Base-by-base conservation (phyloP, 1,140 invertebrate genomes). In the Caenorhabditis latens region DNA sequence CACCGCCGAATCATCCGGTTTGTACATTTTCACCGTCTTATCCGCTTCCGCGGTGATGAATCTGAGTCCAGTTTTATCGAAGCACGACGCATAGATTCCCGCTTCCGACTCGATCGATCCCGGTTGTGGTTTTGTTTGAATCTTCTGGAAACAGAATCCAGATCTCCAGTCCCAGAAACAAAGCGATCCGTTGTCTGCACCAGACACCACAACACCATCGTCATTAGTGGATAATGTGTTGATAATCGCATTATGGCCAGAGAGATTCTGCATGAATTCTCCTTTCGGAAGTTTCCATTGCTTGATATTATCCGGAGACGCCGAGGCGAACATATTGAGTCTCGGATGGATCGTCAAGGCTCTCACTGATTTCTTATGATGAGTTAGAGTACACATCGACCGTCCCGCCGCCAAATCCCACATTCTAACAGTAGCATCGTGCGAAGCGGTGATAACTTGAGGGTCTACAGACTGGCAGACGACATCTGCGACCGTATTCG, bases 21-120 rank as follows among this genome's bases (percentile, higher is more conserved):
- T 98, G 93, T 99, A 99, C 88, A 99, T 96, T 95, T 99, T 99
- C 87, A 99, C 97, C 0, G 97, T 99, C 94, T 99, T 99, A 93
- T 99, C 98, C 8, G 98, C 97, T 94, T 99, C 98, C 7, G 96
- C 96, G 2, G 98, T 98, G 84, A 99, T 96, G 65, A 99, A 94
- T 84, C 98, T 94, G 16, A 95, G 96, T 57, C 97, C 97, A 85
- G 96, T 97, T 85, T 96, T 95, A 93, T 99, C 98, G 94, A 97
- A 99, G 5, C 95, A 95, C 94, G 98, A 95, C 75, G 97, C 95
- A 94, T 98, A 99, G 88, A 99, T 96, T 71, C 98, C 98, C 48
- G 97, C 96, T 94, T 99, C 98, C 82, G 96, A 98, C 93, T 99
- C 98, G 95, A 99, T 99, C 4, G 97, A 99, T n/a, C 98, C 98